Percentiles rank a stretch among this genome's conserved stretches.
Conservation (phyloP, 30 jellyfish, hydroid and myxozoan genomes). For the Hydractinia symbiolongicarpus region DNA sequence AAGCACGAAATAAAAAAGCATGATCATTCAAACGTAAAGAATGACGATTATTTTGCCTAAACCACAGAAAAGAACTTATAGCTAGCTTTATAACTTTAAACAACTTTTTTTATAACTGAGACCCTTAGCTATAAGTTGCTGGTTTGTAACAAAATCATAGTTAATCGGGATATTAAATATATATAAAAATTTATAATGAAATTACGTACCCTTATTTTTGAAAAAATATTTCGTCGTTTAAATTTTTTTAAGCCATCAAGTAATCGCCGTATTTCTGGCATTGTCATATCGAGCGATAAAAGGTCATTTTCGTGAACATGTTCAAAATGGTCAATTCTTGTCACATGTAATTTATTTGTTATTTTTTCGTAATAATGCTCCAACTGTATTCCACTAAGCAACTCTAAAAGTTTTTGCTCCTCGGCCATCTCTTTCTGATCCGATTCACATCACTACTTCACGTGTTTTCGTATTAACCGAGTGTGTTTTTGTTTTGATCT, state of each 20-base stretch:
- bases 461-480: not conserved
- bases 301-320: slow-evolving; percentile 79
- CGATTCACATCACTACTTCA: not conserved
- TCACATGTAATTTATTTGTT: slow-evolving; percentile 52
- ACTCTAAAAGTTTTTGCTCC: slow-evolving; percentile 52
- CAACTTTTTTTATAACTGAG: too few species aligned
- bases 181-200: slow-evolving; percentile 20
- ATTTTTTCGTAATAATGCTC: slow-evolving; percentile 58
- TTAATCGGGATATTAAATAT: not conserved
- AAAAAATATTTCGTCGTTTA: slow-evolving; percentile 21
- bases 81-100: too few species aligned
- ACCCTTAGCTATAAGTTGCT: too few species aligned
- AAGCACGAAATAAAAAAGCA: too few species aligned
- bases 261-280: slow-evolving; percentile 85
- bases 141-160: not conserved
- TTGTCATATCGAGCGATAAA: slow-evolving; percentile 76
- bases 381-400: slow-evolving; percentile 68
- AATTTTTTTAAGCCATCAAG: slow-evolving; percentile 59
- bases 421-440: slow-evolving; percentile 23
- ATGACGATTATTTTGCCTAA: too few species aligned
- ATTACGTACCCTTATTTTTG: slow-evolving; percentile 28
- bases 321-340: slow-evolving; percentile 73
- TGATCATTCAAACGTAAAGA: too few species aligned
- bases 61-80: too few species aligned
- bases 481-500: not conserved